Conservation (phyloP, 2,113 vertebrate genomes). For the Eulacestoma nigropectus region DNA sequence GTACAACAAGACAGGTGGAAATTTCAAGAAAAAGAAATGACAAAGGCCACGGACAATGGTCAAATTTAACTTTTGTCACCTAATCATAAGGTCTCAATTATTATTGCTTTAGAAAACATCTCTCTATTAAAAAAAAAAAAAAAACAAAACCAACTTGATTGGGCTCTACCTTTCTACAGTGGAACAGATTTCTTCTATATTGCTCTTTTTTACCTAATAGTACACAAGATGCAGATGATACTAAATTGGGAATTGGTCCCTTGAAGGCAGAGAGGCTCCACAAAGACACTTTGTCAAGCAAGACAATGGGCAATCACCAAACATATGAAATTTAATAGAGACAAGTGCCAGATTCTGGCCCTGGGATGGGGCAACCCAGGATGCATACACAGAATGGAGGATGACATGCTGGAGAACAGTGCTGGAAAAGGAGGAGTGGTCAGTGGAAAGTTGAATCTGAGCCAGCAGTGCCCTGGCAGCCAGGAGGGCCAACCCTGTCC, state of each 20-base stretch:
- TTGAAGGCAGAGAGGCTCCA: not conserved
- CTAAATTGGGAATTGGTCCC: not conserved
- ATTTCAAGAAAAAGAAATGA: not conserved
- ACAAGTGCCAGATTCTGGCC: not conserved
- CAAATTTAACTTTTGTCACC: not conserved
- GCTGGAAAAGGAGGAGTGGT: not conserved
- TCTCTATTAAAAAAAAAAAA: not conserved
- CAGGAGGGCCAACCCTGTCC: rapidly evolving
- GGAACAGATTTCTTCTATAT: not conserved
- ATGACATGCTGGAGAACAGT: not conserved
- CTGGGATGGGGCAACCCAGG: no score
- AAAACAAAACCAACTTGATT: not conserved
- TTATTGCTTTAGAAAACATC: not conserved
- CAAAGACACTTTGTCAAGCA: not conserved
- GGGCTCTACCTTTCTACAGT: not conserved
- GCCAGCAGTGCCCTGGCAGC: not conserved
- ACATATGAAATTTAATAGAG: not conserved
- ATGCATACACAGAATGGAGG: not conserved
- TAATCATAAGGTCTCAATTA: not conserved
- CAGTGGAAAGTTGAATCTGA: rapidly evolving
- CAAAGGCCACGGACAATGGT: not conserved
- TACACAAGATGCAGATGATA: not conserved
- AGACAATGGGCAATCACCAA: not conserved
- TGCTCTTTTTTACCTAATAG: not conserved
- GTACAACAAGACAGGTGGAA: not conserved